A percentile compares a stretch with the other conserved stretches of the same genome.
Evolutionary conservation across 2,888 invertebrate genomes (phyloP).

Genomic region (Chymomyza caudatula): DNA sequence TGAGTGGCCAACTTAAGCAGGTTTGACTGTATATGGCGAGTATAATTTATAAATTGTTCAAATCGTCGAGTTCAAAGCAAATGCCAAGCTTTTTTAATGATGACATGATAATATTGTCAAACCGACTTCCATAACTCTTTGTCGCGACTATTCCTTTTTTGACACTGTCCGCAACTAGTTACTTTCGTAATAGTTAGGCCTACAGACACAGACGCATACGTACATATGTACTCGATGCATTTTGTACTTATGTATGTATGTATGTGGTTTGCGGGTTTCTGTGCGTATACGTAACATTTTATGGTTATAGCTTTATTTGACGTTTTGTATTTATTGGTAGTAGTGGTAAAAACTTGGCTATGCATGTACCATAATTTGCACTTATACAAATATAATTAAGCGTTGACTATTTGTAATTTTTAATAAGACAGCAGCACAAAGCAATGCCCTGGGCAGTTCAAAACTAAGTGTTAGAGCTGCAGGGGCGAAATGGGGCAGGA

Average conservation of each 20-base stretch:
- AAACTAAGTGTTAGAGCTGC: not conserved
- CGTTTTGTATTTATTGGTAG: slow-evolving; percentile 47
- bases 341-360: slow-evolving; percentile 46
- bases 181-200: no score
- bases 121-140: no score
- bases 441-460: not conserved
- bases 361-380: not conserved
- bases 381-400: slow-evolving; percentile 45
- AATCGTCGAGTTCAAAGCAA: no score
- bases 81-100: no score
- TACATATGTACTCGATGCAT: slow-evolving; percentile 24
- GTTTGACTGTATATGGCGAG: no score
- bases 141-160: no score
- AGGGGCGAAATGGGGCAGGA: not conserved
- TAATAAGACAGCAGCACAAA: slow-evolving; percentile 54
- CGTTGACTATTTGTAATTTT: slow-evolving; percentile 69
- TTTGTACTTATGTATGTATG: not conserved
- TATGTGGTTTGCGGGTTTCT: slow-evolving; percentile 4
- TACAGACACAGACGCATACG: slow-evolving; percentile 6
- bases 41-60: no score
- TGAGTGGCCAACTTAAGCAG: no score
- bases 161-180: no score
- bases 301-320: slow-evolving; percentile 10
- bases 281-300: slow-evolving; percentile 13
- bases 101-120: no score